These are phyloP conservation scores for Danio rerio DNA, from an alignment of 2,113 vertebrate species.

Conservation along the genomic window DNA sequence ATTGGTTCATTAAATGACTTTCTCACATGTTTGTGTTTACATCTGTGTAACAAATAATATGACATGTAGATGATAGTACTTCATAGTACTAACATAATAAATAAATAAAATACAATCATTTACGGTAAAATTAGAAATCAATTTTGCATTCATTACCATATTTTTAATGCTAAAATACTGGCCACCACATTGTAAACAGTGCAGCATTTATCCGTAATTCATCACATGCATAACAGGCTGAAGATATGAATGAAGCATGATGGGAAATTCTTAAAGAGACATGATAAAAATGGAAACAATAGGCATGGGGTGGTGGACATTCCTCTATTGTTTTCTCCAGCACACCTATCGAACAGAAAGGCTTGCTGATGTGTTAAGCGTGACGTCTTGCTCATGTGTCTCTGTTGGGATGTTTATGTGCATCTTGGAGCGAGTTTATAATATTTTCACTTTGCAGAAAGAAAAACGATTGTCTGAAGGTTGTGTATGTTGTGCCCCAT, in stretches of 20 bases:
- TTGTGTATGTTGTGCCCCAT: not conserved
- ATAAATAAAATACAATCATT: too few relatives aligned
- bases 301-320: constrained; percentile 17
- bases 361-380: not conserved
- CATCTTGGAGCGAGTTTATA: constrained; percentile 8
- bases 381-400: not conserved
- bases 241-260: not conserved
- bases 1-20: too few relatives aligned
- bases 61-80: too few relatives aligned
- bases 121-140: too few relatives aligned
- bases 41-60: too few relatives aligned
- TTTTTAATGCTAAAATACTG: too few relatives aligned
- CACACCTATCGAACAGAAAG: too few relatives aligned
- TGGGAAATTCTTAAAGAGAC: constrained; percentile 21
- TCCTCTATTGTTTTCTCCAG: constrained; percentile 11
- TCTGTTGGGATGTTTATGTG: constrained; percentile 35
- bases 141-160: too few relatives aligned
- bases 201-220: too few relatives aligned
- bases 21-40: too few relatives aligned
- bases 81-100: too few relatives aligned
- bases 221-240: not conserved
- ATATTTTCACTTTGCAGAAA: not conserved
- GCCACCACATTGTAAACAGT: too few relatives aligned
- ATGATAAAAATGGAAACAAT: constrained; percentile 26
- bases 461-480: constrained; percentile 2